Conservation (phyloP, 2,888 invertebrate species). For the Apotomis capreana region DNA sequence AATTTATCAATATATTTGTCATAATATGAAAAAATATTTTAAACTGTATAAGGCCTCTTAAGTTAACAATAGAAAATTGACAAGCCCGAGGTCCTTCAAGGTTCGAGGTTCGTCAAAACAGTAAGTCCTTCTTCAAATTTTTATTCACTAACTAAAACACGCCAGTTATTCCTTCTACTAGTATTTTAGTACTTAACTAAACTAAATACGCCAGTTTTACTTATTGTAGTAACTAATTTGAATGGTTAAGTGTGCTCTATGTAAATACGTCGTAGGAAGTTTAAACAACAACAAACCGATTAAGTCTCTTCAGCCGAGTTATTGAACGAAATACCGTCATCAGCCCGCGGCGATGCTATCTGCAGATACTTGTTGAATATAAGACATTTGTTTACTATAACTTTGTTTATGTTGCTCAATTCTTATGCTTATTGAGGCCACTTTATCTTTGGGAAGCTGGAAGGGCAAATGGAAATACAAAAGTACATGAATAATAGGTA, state of each 20-base stretch:
- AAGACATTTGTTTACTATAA: conserved; percentile 10
- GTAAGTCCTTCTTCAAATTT: too few relatives aligned
- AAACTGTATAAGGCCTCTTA: too few relatives aligned
- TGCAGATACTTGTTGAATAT: conserved; percentile 23
- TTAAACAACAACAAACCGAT: conserved; percentile 7
- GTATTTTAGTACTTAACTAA: too few relatives aligned
- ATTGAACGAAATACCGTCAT: not conserved
- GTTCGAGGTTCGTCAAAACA: too few relatives aligned
- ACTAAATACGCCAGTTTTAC: too few relatives aligned
- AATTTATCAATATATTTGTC: too few relatives aligned
- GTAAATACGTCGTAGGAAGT: not conserved
- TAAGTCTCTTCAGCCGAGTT: not conserved
- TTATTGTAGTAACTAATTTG: too few relatives aligned
- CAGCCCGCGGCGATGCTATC: conserved; percentile 20
- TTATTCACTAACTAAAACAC: too few relatives aligned
- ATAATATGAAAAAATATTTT: too few relatives aligned
- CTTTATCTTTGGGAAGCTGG: conserved; percentile 18
- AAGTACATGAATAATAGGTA: not conserved
- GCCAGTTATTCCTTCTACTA: too few relatives aligned
- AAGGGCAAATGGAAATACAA: not conserved
- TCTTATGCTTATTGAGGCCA: conserved; percentile 22
- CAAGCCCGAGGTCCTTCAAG: too few relatives aligned
- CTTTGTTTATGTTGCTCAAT: conserved; percentile 14
- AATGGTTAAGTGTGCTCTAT: not conserved
- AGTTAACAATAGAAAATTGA: too few relatives aligned